Conservation (phyloP, 2,888 invertebrate species). For the Parnassius orleans region DNA sequence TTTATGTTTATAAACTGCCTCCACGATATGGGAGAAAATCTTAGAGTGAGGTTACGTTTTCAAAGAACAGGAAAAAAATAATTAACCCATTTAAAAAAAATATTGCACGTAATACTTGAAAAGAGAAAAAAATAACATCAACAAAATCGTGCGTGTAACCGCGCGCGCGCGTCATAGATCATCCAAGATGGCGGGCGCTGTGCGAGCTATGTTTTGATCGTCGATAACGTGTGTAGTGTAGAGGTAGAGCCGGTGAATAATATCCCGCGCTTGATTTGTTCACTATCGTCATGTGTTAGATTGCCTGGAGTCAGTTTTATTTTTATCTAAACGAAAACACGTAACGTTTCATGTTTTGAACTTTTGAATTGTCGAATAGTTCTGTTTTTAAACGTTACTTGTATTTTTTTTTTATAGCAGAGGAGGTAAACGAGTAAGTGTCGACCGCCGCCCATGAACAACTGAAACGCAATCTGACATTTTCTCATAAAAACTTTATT, state of each 20-base stretch:
- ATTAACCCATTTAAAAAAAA: neutral
- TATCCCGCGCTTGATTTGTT: constrained; percentile 22
- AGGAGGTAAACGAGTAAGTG: no score
- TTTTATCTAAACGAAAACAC: constrained; percentile 7
- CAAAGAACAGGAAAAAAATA: no score
- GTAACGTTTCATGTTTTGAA: neutral
- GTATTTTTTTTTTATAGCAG: no score
- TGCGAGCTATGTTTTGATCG: constrained; percentile 27
- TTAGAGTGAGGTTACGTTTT: no score
- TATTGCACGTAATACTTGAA: constrained; percentile 14
- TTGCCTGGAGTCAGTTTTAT: constrained; percentile 6
- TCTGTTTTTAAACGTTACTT: no score
- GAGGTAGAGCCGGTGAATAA: constrained; percentile 21
- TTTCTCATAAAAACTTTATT: no score
- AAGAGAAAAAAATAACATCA: constrained; percentile 5
- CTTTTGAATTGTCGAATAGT: neutral
- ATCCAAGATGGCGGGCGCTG: constrained; percentile 32
- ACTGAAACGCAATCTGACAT: no score
- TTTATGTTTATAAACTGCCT: no score
- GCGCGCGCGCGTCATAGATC: constrained; percentile 29
- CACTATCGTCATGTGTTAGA: constrained; percentile 16
- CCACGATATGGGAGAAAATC: no score
- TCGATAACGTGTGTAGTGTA: constrained; percentile 25
- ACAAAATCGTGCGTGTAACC: constrained; percentile 26
- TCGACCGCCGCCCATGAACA: no score